A percentile compares a stretch with the other conserved stretches of the same genome.
Evolutionary conservation across 2,797 vertebrate species (phyloP).

Genomic region (Diplodus sargus): DNA sequence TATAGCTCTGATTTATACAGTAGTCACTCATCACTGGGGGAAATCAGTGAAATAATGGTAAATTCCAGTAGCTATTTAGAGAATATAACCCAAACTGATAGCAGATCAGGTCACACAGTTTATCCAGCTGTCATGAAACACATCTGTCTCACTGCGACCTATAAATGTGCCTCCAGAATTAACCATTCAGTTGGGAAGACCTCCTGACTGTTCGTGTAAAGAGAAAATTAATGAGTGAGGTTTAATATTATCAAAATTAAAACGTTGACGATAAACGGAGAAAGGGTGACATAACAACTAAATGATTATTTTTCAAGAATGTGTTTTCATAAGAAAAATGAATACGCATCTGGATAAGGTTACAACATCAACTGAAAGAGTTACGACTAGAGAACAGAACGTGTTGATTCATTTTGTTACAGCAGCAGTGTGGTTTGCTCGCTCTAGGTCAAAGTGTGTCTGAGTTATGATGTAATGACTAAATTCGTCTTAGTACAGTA

Average conservation of each 20-base stretch:
- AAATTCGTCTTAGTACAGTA: not conserved
- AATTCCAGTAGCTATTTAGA: not conserved
- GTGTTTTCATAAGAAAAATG: not conserved
- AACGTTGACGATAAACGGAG: too few relatives aligned
- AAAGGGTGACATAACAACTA: not conserved
- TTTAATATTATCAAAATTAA: not conserved
- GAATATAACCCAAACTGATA: not conserved
- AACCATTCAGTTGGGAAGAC: not conserved
- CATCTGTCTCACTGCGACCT: not conserved
- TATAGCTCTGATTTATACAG: conserved; percentile 7
- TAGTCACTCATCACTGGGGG: not conserved
- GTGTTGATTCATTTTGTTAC: not conserved
- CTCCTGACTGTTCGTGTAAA: not conserved
- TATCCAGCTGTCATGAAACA: not conserved
- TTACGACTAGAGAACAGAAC: not conserved
- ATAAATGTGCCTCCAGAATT: not conserved
- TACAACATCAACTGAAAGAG: not conserved
- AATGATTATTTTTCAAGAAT: not conserved
- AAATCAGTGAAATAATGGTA: conserved; percentile 8
- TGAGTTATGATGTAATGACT: not conserved
- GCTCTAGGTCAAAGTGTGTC: not conserved
- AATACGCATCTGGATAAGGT: not conserved
- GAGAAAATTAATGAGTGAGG: not conserved
- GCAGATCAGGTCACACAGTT: not conserved
- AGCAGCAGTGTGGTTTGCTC: not conserved